Conservation (phyloP, 2,113 vertebrate species). For the Hyla sarda region DNA sequence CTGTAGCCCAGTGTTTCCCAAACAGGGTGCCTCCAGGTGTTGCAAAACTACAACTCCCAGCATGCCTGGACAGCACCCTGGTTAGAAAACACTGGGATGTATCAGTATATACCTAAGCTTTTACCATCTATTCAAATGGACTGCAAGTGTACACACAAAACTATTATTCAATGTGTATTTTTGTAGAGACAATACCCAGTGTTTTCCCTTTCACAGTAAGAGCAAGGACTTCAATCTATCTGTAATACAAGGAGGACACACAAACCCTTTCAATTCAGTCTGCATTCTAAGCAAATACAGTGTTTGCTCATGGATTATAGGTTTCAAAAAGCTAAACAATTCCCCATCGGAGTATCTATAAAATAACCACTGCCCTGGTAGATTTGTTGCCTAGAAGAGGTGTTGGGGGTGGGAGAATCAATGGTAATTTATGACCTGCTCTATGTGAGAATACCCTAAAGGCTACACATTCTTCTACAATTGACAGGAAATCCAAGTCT, state of each 20-base stretch:
- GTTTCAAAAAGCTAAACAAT: background rate
- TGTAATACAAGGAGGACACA: slow-evolving; percentile 14
- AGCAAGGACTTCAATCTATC: background rate
- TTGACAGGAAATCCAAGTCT: slow-evolving; percentile 51
- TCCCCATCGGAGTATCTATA: background rate
- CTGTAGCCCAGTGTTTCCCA: too few species aligned
- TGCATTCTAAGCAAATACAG: slow-evolving; percentile 5
- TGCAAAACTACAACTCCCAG: too few species aligned
- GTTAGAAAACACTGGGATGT: too few species aligned
- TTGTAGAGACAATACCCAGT: background rate
- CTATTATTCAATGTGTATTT: slow-evolving; percentile 4
- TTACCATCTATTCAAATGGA: background rate
- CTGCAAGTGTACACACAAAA: background rate
- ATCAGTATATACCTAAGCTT: background rate
- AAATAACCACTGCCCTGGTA: background rate
- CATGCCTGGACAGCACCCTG: too few species aligned
- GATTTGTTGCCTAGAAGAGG: background rate
- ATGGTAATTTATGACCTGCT: slow-evolving; percentile 50
- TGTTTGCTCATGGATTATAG: slow-evolving; percentile 21
- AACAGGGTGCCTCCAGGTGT: too few species aligned
- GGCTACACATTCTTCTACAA: slow-evolving; percentile 49
- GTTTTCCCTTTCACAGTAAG: slow-evolving; percentile 26
- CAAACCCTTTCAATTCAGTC: slow-evolving; percentile 10
- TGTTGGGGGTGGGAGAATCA: background rate
- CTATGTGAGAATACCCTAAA: slow-evolving; percentile 46